phyloP scores from a whole-genome alignment of 2,888 invertebrate genomes.

The Pristionchus japonicus region DNA sequence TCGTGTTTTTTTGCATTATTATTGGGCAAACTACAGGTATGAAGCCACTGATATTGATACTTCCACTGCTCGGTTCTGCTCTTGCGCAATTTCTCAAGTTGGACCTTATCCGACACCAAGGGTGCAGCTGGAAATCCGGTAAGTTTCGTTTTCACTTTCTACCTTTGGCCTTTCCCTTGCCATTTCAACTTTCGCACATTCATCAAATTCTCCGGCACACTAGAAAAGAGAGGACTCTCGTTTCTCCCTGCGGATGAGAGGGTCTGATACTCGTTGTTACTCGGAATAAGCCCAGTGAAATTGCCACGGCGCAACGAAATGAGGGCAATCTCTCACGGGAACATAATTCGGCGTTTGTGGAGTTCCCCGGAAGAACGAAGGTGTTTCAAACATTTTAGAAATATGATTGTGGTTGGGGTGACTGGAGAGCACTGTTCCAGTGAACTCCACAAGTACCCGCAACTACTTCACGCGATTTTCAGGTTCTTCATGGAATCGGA shows the following conservation, averaged over 20 bases:
- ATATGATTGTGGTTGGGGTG: no score
- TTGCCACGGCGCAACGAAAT: not conserved
- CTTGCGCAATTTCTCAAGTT: constrained; percentile 54
- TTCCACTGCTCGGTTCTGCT: not conserved
- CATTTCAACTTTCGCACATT: constrained; percentile 19
- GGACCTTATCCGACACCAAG: constrained; percentile 60
- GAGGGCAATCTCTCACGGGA: no score
- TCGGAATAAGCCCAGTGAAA: not conserved
- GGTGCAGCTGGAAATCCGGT: constrained; percentile 57
- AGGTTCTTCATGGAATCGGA: constrained; percentile 58
- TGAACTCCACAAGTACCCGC: no score
- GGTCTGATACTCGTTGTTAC: not conserved
- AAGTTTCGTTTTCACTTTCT: constrained; percentile 15
- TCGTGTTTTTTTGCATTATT: no score
- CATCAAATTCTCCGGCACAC: no score
- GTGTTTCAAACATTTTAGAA: no score
- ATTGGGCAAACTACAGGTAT: not conserved
- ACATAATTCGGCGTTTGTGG: no score
- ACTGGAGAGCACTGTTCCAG: no score
- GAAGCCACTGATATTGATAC: not conserved
- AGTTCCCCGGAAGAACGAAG: not conserved
- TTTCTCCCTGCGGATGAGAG: not conserved
- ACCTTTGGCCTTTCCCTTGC: not conserved
- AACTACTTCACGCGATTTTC: not conserved
- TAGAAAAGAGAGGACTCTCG: no score